Evolutionary conservation across 2,113 vertebrate species (phyloP).

Genomic region (Lophochroa leadbeateri): DNA sequence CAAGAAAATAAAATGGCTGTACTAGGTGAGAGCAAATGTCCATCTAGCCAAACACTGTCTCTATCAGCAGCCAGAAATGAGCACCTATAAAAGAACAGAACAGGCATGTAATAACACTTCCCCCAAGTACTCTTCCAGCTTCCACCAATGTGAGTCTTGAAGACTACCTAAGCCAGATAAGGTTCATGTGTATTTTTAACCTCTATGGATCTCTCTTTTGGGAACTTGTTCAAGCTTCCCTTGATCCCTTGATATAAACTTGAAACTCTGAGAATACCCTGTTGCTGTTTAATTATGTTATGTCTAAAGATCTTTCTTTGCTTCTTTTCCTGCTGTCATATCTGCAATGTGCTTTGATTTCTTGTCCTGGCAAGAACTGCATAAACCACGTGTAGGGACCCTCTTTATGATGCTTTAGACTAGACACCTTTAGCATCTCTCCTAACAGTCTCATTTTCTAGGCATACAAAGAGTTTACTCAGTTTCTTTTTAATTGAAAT

Average conservation of each 20-base stretch:
- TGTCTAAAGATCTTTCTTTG: background rate
- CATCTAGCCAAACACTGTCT: background rate
- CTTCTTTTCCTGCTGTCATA: background rate
- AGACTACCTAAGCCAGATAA: background rate
- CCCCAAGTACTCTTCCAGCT: background rate
- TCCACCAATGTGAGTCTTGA: background rate
- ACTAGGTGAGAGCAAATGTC: background rate
- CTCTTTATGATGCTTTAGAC: background rate
- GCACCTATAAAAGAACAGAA: background rate
- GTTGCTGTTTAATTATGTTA: background rate
- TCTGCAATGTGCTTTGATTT: background rate
- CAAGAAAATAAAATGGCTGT: background rate
- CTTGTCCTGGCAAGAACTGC: background rate
- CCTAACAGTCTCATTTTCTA: background rate
- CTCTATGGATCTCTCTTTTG: background rate
- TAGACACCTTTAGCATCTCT: background rate
- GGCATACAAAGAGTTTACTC: background rate
- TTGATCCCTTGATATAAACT: background rate
- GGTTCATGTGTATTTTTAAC: background rate
- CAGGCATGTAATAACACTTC: background rate
- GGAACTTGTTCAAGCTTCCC: background rate
- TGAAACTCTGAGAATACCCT: background rate
- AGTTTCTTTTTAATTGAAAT: constrained; percentile 14
- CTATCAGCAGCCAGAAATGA: background rate
- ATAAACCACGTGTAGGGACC: background rate